Base-by-base conservation (phyloP, 2,113 vertebrate genomes). In the Bufo gargarizans region DNA sequence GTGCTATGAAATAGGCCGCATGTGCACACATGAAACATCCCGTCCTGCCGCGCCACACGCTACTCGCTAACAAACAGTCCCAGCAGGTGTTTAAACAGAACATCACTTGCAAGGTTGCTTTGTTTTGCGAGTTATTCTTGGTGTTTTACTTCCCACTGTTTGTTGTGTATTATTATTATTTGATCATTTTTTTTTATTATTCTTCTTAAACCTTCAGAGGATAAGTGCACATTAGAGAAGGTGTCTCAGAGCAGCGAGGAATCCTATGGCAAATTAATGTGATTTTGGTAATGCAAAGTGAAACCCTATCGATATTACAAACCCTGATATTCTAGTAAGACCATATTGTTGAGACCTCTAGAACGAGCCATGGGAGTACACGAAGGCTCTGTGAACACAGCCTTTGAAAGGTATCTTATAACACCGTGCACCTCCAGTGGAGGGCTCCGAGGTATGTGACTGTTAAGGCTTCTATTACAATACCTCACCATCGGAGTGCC, bases 61-160 rank as follows among this genome's bases (percentile, higher is more conserved):
- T 61, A 11, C 55, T 12, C 17, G 47, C 69, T 20, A 49, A 33
- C 69, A 59, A 59, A 59, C 84, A 85, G 69, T 67, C 84, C 71
- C 84, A 85, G 84, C 84, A 77, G 84, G 84, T 77, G 55, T 77
- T 85, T 85, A 76, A 61, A 76, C 71, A 61, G 71, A 77, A 85
- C 50, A 61, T 76, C 53, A 47, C 71, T 43, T 6, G 83, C 53
- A 43, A 85, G 17, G 22, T 56, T 49, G 69, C 10, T 58, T 76
- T 85, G 63, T 85, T 20, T 76, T 85, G 53, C 17, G 71, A 47
- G 53, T 76, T 85, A 76, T 85, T 85, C 71, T 45, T 59, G 72
- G 84, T 49, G 56, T 76, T 76, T 74, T 47, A 56, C 22, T 77
- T 85, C 84, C 84, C 17, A 85, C 84, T 47, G 84, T 58, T 59